Evolutionary conservation across 2,113 vertebrate genomes (phyloP), one percentile per base, ranked within the genome.

Genomic region (Microcebus jonahi): DNA sequence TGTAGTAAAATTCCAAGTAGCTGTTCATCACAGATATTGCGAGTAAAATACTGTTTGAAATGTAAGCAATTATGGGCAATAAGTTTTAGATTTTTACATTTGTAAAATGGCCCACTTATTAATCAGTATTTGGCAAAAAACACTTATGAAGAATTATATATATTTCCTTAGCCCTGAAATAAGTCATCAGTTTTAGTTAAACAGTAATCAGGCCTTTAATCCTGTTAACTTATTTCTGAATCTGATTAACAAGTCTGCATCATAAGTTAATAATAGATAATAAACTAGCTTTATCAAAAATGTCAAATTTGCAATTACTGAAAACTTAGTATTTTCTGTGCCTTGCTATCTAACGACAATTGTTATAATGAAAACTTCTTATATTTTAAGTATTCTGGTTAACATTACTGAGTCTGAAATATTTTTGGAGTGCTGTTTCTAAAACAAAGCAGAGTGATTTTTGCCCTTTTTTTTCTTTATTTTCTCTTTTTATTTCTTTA

Each of bases 21-120:
- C 42, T 53, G 34, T 91, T 96, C 63, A 68, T 83, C 50, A 84
- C 83, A 29, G 91, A 61, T 92, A 81, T 59, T 82, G 2, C 48
- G 79, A 18, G 13, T 95, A 82, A 89, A 95, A 92, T 94, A 94
- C 67, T 82, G 4, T 91, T 96, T 95, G 79, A 91, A 67, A 86
- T 92, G 1, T 95, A 93, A 86, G 25, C 15, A 70, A 21, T 88
- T 65, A 29, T 79, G 65, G 59, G 17, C 48, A 93, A 50, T 88
- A 86, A 67, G 63, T 93, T 88, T 91, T 81, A 81, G 15, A 53
- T n/a, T 88, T 88, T 91, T 67, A 36, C 29, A 71, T 81, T 88
- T 95, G 23, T 92, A 86, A 97, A 89, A 50, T 90, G 39, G 55
- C 11, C 21, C 25, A 77, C 39, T 90, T 88, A 68, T 68, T 68